Conservation (phyloP, 2,888 invertebrate genomes). For the Drosophila gaucha region DNA sequence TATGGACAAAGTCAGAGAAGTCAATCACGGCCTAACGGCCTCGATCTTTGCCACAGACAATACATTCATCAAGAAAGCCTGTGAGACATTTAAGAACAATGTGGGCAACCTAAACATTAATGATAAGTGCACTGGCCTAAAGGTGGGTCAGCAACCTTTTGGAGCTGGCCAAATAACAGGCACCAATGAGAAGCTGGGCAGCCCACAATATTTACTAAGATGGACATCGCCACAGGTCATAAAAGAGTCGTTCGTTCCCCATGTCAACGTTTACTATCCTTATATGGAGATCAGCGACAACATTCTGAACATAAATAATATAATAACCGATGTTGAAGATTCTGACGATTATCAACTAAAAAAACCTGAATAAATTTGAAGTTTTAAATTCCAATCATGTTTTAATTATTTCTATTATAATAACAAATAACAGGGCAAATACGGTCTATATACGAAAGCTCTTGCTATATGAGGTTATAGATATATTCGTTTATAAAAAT, state of each 20-base stretch:
- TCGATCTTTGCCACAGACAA: constrained; percentile 94
- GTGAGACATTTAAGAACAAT: constrained; percentile 92
- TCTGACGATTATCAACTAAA: not conserved
- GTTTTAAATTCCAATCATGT: not conserved
- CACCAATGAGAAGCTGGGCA: constrained; percentile 99
- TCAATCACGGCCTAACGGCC: constrained; percentile 96
- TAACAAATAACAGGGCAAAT: not conserved
- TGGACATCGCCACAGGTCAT: constrained; percentile 97
- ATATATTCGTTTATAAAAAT: too few species aligned
- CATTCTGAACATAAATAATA: not conserved
- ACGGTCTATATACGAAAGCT: not conserved
- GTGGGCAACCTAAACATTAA: constrained; percentile 99
- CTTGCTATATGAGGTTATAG: too few species aligned
- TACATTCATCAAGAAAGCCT: constrained; percentile 89
- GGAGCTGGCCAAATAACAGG: constrained; percentile 97
- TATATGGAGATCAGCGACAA: constrained; percentile 55
- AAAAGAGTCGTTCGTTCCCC: constrained; percentile 95
- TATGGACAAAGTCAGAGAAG: constrained; percentile 89
- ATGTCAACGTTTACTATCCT: constrained; percentile 89
- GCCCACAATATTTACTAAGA: constrained; percentile 95
- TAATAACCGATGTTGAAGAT: not conserved
- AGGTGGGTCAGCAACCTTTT: constrained; percentile 99
- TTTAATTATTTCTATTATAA: not conserved
- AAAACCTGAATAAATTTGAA: not conserved
- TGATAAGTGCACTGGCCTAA: constrained; percentile 98